Percentiles rank a stretch among this genome's conserved stretches.
Conservation (phyloP, 2,113 vertebrate species). For the Leptobrachium ailaonicum region DNA sequence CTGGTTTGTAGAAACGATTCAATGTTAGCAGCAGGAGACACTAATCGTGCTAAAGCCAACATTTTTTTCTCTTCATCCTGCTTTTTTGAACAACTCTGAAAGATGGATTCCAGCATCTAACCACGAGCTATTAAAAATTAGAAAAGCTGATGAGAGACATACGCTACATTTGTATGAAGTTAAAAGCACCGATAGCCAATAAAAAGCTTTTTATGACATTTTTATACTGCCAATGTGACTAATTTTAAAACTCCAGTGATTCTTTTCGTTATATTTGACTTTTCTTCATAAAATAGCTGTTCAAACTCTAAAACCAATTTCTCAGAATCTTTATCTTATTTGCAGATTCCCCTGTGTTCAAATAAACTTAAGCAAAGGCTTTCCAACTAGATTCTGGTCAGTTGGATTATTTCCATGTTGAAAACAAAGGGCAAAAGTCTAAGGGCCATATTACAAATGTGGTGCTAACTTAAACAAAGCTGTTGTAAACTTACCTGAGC, state of each 20-base stretch:
- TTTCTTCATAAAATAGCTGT: neutral
- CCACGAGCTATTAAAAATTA: slow-evolving; percentile 7
- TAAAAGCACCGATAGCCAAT: neutral
- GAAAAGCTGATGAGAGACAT: neutral
- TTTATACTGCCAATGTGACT: neutral
- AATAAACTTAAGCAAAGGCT: too few species aligned
- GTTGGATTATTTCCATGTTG: too few species aligned
- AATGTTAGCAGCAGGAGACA: slow-evolving; percentile 4
- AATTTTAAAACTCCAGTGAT: neutral
- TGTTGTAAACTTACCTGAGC: too few species aligned
- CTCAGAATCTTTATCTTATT: neutral
- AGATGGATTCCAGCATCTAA: neutral
- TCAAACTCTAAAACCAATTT: neutral
- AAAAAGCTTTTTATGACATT: neutral
- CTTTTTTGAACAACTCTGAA: neutral
- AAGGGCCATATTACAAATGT: too few species aligned
- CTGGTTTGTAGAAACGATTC: neutral
- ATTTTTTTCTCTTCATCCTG: neutral
- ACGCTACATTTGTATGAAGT: neutral
- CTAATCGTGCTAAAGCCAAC: neutral
- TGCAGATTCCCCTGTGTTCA: neutral
- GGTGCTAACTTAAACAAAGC: too few species aligned
- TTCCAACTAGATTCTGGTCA: too few species aligned
- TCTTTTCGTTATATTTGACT: neutral
- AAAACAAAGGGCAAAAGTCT: too few species aligned